These are phyloP conservation scores for Pantala flavescens DNA, from an alignment of 1,140 invertebrate species.

Conservation along the genomic window DNA sequence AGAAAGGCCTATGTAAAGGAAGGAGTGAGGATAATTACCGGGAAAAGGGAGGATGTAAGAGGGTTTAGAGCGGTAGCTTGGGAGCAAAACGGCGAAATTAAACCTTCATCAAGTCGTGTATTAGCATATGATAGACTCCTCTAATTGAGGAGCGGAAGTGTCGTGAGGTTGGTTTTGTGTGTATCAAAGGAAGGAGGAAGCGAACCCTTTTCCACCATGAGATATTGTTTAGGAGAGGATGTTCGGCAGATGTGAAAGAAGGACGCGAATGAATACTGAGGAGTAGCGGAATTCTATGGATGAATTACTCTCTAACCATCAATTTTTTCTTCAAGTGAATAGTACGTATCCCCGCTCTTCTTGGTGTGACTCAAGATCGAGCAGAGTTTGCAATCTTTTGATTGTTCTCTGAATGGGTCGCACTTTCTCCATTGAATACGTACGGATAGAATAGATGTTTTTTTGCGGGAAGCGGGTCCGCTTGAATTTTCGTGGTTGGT, in stretches of 20 bases:
- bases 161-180: neutral
- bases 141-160: slow-evolving; percentile 7
- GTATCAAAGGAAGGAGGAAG: neutral
- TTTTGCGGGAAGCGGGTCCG: too few species aligned
- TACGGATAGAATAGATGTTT: too few species aligned
- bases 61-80: neutral
- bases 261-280: neutral
- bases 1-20: neutral
- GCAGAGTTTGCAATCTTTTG: too few species aligned
- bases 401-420: too few species aligned
- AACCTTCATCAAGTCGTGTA: slow-evolving; percentile 6
- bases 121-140: slow-evolving; percentile 6
- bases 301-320: too few species aligned
- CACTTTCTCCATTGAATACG: too few species aligned
- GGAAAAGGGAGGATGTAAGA: neutral
- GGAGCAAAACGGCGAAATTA: slow-evolving; percentile 9
- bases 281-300: neutral
- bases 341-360: too few species aligned
- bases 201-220: neutral
- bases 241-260: neutral
- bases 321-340: too few species aligned
- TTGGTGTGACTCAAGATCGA: too few species aligned
- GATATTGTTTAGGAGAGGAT: neutral
- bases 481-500: too few species aligned
- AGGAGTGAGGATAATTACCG: neutral